These are phyloP conservation scores for Lysandra bellargus DNA, from an alignment of 2,888 invertebrate genomes.

Conservation along the genomic window DNA sequence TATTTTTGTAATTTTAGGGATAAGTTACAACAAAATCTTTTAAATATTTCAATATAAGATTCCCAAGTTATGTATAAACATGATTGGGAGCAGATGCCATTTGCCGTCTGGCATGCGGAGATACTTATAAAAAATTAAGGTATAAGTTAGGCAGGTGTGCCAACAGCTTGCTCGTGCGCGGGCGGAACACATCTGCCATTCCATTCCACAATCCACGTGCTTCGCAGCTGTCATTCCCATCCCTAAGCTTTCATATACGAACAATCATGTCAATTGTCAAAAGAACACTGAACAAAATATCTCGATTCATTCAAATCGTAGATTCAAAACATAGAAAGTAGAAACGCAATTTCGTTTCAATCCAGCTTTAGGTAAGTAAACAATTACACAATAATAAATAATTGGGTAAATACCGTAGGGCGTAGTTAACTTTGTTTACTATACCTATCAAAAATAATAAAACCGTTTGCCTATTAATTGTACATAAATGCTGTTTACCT, in stretches of 20 bases:
- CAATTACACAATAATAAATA: background rate
- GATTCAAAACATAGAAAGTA: too few relatives aligned
- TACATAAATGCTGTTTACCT: too few relatives aligned
- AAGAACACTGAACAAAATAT: background rate
- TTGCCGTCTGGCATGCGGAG: slow-evolving; percentile 42
- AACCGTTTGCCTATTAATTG: too few relatives aligned
- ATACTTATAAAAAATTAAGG: slow-evolving; percentile 52
- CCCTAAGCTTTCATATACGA: slow-evolving; percentile 46
- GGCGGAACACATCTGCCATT: slow-evolving; percentile 67
- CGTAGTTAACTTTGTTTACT: too few relatives aligned
- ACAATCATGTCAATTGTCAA: slow-evolving; percentile 33
- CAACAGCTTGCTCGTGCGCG: slow-evolving; percentile 72
- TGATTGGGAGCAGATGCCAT: slow-evolving; percentile 45
- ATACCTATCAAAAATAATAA: too few relatives aligned
- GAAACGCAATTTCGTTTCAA: too few relatives aligned
- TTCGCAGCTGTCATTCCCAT: slow-evolving; percentile 66
- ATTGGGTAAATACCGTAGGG: background rate
- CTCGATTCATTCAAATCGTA: background rate
- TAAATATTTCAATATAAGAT: background rate
- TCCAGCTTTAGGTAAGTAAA: too few relatives aligned
- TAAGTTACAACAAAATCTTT: background rate
- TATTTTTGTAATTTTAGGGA: background rate
- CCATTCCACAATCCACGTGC: slow-evolving; percentile 76
- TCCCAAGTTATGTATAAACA: background rate
- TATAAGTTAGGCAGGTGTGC: slow-evolving; percentile 65